These are phyloP conservation scores for Scaptodrosophila lebanonensis DNA, from an alignment of 1,140 invertebrate species.

Conservation along the genomic window DNA sequence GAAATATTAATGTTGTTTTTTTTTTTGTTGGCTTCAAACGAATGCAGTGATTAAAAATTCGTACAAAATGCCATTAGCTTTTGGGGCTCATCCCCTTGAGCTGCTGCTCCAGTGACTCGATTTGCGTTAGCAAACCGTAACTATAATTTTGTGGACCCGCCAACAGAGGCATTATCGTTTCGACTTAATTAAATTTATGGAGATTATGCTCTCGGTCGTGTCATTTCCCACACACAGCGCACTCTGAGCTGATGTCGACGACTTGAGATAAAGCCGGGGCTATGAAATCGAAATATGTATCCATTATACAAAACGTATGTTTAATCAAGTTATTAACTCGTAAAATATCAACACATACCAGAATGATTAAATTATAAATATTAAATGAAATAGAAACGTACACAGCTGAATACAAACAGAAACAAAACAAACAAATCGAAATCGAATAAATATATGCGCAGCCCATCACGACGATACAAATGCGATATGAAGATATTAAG, in stretches of 20 bases:
- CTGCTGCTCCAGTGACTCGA: too few relatives aligned
- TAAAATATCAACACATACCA: constrained; percentile 68
- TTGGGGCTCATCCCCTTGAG: too few relatives aligned
- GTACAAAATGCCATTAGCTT: too few relatives aligned
- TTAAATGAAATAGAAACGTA: constrained; percentile 62
- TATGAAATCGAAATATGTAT: constrained; percentile 17
- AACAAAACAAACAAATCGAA: constrained; percentile 22
- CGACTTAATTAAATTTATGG: constrained; percentile 61
- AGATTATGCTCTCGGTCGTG: constrained; percentile 41
- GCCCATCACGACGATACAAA: constrained; percentile 57
- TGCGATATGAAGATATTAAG: constrained; percentile 69
- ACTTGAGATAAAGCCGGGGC: too few relatives aligned
- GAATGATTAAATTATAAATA: constrained; percentile 70
- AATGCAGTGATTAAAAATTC: too few relatives aligned
- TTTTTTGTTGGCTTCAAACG: too few relatives aligned
- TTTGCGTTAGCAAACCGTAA: constrained; percentile 3
- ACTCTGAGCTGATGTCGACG: not conserved
- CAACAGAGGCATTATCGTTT: constrained; percentile 24
- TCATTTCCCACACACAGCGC: constrained; percentile 65
- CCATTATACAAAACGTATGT: constrained; percentile 40
- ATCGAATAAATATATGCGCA: constrained; percentile 34
- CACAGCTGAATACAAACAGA: constrained; percentile 13
- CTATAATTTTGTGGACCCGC: not conserved
- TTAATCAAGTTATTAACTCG: constrained; percentile 75
- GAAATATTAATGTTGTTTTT: too few relatives aligned